Percentiles rank a stretch among this genome's conserved stretches.
Conservation (phyloP, 1,140 invertebrate species). For the Musca vetustissima region DNA sequence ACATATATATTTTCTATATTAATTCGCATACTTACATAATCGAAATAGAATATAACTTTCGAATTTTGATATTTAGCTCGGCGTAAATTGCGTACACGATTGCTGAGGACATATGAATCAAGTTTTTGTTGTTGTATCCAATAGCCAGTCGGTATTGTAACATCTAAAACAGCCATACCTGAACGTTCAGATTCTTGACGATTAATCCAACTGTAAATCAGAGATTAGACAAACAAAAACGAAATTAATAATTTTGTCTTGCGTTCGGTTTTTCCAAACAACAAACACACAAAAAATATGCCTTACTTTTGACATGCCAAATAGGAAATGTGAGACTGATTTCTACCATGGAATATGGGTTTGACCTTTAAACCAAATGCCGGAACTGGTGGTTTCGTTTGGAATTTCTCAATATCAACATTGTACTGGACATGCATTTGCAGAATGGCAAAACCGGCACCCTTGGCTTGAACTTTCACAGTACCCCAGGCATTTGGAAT, state of each 20-base stretch:
- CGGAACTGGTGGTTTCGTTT: slow-evolving; percentile 78
- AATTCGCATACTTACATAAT: slow-evolving; percentile 71
- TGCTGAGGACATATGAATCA: slow-evolving; percentile 77
- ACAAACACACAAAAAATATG: no score
- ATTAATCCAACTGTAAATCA: slow-evolving; percentile 71
- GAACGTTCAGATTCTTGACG: slow-evolving; percentile 75
- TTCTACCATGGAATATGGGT: slow-evolving; percentile 81
- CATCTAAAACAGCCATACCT: slow-evolving; percentile 91
- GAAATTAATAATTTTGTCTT: background rate
- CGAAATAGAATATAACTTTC: slow-evolving; percentile 93
- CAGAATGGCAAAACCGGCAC: slow-evolving; percentile 87
- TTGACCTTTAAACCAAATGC: slow-evolving; percentile 74
- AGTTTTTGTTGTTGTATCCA: slow-evolving; percentile 88
- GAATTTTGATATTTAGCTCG: slow-evolving; percentile 77
- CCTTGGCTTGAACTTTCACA: slow-evolving; percentile 85
- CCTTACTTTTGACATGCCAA: slow-evolving; percentile 79
- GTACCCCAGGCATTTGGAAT: slow-evolving; percentile 92
- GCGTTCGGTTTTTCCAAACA: background rate
- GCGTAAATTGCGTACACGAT: slow-evolving; percentile 75
- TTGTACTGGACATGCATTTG: slow-evolving; percentile 96
- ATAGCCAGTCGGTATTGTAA: slow-evolving; percentile 91
- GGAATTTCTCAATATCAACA: slow-evolving; percentile 83
- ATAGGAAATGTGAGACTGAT: slow-evolving; percentile 89
- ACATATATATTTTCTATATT: background rate
- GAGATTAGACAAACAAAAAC: background rate